Conservation (phyloP, 2,888 invertebrate species). For the Papilio gigon region DNA sequence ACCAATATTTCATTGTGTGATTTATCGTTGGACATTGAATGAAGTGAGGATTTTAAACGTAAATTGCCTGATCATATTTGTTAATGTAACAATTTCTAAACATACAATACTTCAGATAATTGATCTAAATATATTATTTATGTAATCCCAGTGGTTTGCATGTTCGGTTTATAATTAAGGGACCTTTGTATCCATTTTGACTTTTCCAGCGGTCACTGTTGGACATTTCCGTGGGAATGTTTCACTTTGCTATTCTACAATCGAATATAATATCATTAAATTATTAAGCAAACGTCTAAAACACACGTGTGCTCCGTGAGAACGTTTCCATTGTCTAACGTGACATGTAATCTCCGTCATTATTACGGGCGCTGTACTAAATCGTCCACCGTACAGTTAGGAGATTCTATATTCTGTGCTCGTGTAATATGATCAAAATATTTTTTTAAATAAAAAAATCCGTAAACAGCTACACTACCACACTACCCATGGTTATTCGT, state of each 20-base stretch:
- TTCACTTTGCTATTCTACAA: constrained; percentile 66
- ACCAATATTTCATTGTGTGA: constrained; percentile 72
- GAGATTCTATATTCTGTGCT: background rate
- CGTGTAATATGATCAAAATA: too few species aligned
- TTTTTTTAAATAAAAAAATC: background rate
- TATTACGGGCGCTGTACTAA: constrained; percentile 48
- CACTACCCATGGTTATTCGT: too few species aligned
- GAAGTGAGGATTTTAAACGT: constrained; percentile 25
- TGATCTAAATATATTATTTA: too few species aligned
- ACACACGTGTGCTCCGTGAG: constrained; percentile 75
- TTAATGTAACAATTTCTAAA: too few species aligned
- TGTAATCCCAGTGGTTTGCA: too few species aligned
- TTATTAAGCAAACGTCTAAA: constrained; percentile 69
- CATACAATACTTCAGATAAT: too few species aligned
- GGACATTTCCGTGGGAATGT: constrained; percentile 63
- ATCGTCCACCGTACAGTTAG: background rate
- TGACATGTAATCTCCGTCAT: constrained; percentile 65
- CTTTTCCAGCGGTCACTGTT: constrained; percentile 30
- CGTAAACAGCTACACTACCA: too few species aligned
- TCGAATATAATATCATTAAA: constrained; percentile 68
- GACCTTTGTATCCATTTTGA: constrained; percentile 22
- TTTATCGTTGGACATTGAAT: constrained; percentile 60
- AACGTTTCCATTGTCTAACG: constrained; percentile 69
- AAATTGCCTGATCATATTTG: constrained; percentile 22
- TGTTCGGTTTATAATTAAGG: background rate